Conservation (phyloP, 2,888 invertebrate species). For the Chymomyza amoena region DNA sequence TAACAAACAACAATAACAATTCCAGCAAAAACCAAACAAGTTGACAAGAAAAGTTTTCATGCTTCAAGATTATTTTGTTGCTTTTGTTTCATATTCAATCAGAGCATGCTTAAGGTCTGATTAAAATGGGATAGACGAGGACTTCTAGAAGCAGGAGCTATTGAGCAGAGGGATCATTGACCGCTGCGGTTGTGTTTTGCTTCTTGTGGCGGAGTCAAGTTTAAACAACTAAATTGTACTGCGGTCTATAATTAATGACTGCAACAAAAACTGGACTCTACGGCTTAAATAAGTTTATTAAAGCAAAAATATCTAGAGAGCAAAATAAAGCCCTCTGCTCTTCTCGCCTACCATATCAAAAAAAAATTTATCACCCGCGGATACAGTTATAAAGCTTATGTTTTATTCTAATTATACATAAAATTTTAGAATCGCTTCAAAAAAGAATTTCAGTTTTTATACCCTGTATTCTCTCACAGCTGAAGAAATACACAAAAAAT, state of each 20-base stretch:
- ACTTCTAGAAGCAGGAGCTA: background rate
- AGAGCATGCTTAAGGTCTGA: constrained; percentile 10
- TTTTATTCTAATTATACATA: too few species aligned
- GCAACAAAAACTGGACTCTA: background rate
- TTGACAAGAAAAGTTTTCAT: constrained; percentile 21
- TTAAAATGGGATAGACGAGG: background rate
- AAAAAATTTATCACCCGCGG: too few species aligned
- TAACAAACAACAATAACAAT: constrained; percentile 35
- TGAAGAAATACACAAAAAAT: too few species aligned
- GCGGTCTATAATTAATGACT: background rate
- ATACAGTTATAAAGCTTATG: too few species aligned
- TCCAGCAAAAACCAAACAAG: constrained; percentile 2
- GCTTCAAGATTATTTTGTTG: constrained; percentile 45
- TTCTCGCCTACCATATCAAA: too few species aligned
- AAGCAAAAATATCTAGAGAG: background rate
- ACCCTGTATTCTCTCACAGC: too few species aligned
- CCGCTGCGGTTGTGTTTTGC: background rate
- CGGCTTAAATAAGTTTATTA: background rate
- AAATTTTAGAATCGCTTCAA: too few species aligned
- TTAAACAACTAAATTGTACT: background rate
- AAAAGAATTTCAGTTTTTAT: too few species aligned
- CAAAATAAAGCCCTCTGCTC: too few species aligned
- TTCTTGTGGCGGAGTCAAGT: background rate
- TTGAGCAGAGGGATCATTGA: background rate
- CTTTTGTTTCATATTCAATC: constrained; percentile 32